Conservation (phyloP, 23 tunicate species). For the Styela clava region DNA sequence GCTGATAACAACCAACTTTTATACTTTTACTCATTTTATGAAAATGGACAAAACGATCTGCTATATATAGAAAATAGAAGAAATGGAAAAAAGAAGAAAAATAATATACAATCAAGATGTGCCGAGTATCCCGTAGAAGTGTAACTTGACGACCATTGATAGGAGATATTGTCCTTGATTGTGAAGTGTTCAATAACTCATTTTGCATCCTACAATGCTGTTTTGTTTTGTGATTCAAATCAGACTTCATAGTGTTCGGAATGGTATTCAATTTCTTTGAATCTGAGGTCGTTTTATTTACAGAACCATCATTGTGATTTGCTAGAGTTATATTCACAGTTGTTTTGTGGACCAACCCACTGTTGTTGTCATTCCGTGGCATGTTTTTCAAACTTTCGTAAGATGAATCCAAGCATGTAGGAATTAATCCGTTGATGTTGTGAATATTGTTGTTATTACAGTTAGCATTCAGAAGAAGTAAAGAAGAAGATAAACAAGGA, state of each 20-base stretch:
- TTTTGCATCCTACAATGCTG: too few relatives aligned
- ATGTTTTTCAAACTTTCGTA: too few relatives aligned
- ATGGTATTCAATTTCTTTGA: too few relatives aligned
- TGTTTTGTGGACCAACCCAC: not conserved
- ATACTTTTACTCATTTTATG: too few relatives aligned
- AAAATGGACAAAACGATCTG: too few relatives aligned
- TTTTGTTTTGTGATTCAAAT: too few relatives aligned
- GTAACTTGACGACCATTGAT: conserved; percentile 44
- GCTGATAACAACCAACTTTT: too few relatives aligned
- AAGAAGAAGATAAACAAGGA: not conserved
- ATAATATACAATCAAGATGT: conserved; percentile 56
- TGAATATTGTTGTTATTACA: not conserved
- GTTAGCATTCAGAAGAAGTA: not conserved
- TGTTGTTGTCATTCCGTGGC: not conserved
- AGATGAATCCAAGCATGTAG: too few relatives aligned
- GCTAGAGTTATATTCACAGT: not conserved
- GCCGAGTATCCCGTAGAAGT: conserved; percentile 77
- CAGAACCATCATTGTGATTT: not conserved
- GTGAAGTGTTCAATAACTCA: too few relatives aligned
- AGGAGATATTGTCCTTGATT: not conserved
- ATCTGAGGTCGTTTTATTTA: too few relatives aligned
- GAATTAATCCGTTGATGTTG: not conserved
- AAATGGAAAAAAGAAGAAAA: not conserved
- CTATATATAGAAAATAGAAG: too few relatives aligned
- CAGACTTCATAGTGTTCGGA: too few relatives aligned